phyloP scores from a whole-genome alignment of 2,113 vertebrate genomes.

The Fulmarus glacialis region DNA sequence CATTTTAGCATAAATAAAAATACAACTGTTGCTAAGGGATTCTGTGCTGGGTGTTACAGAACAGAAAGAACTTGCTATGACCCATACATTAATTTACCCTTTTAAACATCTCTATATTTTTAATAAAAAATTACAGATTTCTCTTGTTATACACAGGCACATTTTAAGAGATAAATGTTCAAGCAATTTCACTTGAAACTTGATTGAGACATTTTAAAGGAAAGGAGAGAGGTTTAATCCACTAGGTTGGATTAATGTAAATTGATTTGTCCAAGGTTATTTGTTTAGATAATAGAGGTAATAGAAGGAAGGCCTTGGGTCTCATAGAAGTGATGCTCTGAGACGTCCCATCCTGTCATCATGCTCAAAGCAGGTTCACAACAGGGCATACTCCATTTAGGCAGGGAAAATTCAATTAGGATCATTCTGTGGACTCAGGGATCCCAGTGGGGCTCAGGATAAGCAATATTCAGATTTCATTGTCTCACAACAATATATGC shows the following conservation, averaged over 20 bases:
- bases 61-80: background rate
- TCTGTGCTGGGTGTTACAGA: background rate
- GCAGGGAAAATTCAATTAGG: conserved; percentile 92
- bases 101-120: background rate
- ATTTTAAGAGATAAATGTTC: conserved; percentile 37
- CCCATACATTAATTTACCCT: background rate
- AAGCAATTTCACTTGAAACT: conserved; percentile 61
- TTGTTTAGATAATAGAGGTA: conserved; percentile 91
- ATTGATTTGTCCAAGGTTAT: conserved; percentile 84
- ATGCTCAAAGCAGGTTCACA: conserved; percentile 88
- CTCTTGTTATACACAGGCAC: background rate
- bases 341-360: conserved; percentile 83
- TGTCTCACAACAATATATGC: conserved; percentile 81
- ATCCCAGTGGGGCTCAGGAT: conserved; percentile 77
- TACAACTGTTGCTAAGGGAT: background rate
- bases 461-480: conserved; percentile 85
- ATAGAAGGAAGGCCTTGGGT: conserved; percentile 82
- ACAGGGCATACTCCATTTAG: conserved; percentile 90
- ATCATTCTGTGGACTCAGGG: conserved; percentile 81
- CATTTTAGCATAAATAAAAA: background rate
- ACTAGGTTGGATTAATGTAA: conserved; percentile 74
- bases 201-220: conserved; percentile 67
- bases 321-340: conserved; percentile 81
- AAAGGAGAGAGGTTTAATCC: conserved; percentile 75
- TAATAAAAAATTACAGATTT: background rate